phyloP scores from a whole-genome alignment of 1,140 invertebrate species.

The Mycetomoellerius zeteki region DNA sequence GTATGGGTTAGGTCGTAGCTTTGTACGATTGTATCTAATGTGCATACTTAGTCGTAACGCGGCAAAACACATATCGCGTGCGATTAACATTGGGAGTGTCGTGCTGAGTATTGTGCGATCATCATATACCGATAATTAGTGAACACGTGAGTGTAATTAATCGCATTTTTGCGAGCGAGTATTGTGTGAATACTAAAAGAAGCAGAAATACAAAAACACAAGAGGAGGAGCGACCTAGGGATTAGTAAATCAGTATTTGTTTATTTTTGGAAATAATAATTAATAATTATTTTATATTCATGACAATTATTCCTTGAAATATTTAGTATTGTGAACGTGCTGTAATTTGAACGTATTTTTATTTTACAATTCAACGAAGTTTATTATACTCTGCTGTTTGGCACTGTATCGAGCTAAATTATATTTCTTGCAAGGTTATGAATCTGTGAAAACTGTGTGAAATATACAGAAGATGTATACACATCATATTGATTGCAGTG shows the following conservation, averaged over 20 bases:
- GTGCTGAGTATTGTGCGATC: not conserved
- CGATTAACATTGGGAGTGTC: not conserved
- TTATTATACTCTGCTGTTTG: too few species aligned
- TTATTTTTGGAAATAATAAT: not conserved
- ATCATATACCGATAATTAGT: slow-evolving; percentile 4
- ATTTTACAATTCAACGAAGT: too few species aligned
- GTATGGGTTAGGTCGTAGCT: not conserved
- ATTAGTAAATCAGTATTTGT: not conserved
- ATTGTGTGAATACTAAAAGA: not conserved
- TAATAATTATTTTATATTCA: too few species aligned
- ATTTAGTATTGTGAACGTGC: too few species aligned
- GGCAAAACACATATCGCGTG: not conserved
- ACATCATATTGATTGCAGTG: too few species aligned
- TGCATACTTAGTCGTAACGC: not conserved
- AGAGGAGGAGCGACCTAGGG: not conserved
- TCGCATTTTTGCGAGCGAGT: not conserved
- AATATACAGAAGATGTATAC: too few species aligned
- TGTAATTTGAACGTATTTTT: too few species aligned
- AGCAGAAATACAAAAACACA: not conserved
- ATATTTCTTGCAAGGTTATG: too few species aligned
- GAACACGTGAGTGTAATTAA: not conserved
- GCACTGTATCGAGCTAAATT: too few species aligned
- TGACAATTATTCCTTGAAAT: too few species aligned
- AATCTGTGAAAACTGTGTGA: too few species aligned
- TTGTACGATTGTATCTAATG: not conserved